Evolutionary conservation across 2,113 vertebrate species (phyloP).

Genomic region (Rhea pennata): DNA sequence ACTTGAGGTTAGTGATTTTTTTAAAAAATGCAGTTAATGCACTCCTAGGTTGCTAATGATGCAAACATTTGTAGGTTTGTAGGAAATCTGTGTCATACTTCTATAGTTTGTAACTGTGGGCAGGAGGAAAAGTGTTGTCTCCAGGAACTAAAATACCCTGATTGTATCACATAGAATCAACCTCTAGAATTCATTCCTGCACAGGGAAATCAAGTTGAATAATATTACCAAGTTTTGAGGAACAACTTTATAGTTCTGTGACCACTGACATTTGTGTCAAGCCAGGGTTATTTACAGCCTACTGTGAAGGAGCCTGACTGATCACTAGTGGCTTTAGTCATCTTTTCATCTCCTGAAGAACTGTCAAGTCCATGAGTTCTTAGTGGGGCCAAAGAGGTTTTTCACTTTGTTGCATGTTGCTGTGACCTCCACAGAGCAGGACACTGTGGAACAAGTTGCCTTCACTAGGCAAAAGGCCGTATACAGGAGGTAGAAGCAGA

Average conservation of each 20-base stretch:
- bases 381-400: neutral
- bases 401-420: neutral
- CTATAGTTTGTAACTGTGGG: constrained; percentile 41
- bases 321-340: neutral
- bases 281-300: constrained; percentile 33
- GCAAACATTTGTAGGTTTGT: constrained; percentile 52
- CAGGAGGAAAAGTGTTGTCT: constrained; percentile 63
- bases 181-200: neutral
- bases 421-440: neutral
- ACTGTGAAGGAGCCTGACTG: neutral
- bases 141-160: constrained; percentile 57
- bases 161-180: constrained; percentile 57
- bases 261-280: constrained; percentile 46
- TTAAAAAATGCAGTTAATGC: neutral
- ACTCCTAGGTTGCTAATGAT: neutral
- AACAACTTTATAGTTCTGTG: constrained; percentile 33
- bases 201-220: neutral
- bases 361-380: neutral
- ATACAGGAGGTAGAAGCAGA: neutral
- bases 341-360: constrained; percentile 1
- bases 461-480: neutral
- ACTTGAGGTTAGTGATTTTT: neutral
- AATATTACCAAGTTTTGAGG: neutral
- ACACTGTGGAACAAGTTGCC: neutral
- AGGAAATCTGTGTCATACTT: constrained; percentile 48